A percentile compares a stretch with the other conserved stretches of the same genome.
Evolutionary conservation across 2,888 invertebrate genomes (phyloP).

Genomic region (Conistra vaccinii): DNA sequence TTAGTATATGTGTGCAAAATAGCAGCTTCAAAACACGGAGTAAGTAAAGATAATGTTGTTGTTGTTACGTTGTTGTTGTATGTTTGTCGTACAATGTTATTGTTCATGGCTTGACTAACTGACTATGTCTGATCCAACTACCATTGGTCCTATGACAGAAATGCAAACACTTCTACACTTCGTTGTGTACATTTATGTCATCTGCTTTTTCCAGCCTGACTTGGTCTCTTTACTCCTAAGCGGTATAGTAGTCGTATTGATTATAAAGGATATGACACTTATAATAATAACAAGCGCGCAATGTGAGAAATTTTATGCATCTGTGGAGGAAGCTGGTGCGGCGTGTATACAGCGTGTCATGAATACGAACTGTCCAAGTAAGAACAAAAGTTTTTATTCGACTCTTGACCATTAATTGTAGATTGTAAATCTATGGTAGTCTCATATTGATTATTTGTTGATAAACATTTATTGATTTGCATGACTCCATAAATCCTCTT

Average conservation of each 20-base stretch:
- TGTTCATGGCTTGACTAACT: neutral
- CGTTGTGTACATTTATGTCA: neutral
- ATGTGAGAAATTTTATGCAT: neutral
- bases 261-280: neutral
- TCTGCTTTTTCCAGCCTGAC: neutral
- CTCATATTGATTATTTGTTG: too few relatives aligned
- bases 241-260: too few relatives aligned
- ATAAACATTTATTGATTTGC: too few relatives aligned
- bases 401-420: too few relatives aligned
- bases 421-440: too few relatives aligned
- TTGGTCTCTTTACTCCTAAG: neutral
- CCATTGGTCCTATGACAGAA: neutral
- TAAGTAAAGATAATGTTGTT: neutral
- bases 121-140: neutral
- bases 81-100: neutral
- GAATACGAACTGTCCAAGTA: neutral
- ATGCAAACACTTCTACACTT: neutral
- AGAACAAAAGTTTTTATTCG: neutral
- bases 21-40: neutral
- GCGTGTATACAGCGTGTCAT: neutral
- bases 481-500: too few relatives aligned
- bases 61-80: too few relatives aligned
- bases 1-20: neutral
- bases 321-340: neutral
- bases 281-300: neutral